Base-by-base conservation (phyloP, 2,888 invertebrate species). In the Buathra laborator region DNA sequence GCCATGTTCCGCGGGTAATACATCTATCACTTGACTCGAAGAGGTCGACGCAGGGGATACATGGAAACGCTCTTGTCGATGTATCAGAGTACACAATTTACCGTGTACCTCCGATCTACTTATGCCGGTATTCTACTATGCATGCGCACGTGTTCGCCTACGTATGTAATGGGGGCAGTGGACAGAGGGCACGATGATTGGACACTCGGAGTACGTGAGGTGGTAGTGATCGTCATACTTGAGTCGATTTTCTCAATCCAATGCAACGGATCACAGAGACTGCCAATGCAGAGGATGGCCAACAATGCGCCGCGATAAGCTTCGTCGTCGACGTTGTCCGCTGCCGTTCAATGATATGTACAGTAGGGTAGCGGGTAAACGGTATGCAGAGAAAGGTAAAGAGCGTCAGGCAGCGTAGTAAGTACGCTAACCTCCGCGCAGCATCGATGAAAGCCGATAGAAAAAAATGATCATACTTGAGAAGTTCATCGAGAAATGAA, bases 61-160 rank as follows among this genome's bases (percentile, higher is more conserved):
- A 71, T 56, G 64, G 53, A 70, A 66, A 80, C 53, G 43, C 37
- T 75, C 79, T 71, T 19, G 75, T 59, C 53, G 10, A 37, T 74
- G 56, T 67, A 68, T 44, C 64, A 24, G 62, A 59, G 53, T 51
- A 53, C 76, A 72, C 59, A 84, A 72, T 84, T 84, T 80, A 80
- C 80, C 76, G 76, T 80, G 71, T 71, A 51, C 12, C 2, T n/a
- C 12, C 24, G 62, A 46, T 24, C 46, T 37, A 32, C 59, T 62
- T 32, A 32, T 32, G 59, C n/a, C 16, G 10, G 5, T 29, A 32
- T 16, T 4, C 16, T 37, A 3, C 16, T 12, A 9, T 62, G 46
- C 19, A n/a, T 74, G 56, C 56, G 56, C 32, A 44, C 43, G 46
- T 62, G 46, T 74, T 62, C 59, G 59, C 14, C 59, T 62, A 32